Percentiles rank a stretch among this genome's conserved stretches.
Conservation (phyloP, 2,888 invertebrate species). For the Steinernema scapterisci region DNA sequence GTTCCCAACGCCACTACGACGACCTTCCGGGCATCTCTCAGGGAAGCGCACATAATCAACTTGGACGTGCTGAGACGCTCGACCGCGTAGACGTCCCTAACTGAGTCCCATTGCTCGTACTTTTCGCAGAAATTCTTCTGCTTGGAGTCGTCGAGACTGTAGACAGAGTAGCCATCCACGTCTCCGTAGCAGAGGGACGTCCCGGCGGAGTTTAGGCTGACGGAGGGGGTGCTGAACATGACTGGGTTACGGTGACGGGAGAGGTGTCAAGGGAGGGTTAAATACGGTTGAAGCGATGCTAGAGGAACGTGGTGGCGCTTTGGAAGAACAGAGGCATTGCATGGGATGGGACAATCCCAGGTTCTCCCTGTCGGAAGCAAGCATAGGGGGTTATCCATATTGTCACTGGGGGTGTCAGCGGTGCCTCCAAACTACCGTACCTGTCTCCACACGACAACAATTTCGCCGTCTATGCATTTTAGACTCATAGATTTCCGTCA, state of each 20-base stretch:
- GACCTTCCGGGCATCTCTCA: background rate
- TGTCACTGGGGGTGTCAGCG: too few relatives aligned
- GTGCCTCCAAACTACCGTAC: too few relatives aligned
- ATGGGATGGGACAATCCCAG: too few relatives aligned
- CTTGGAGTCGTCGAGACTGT: background rate
- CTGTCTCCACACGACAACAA: too few relatives aligned
- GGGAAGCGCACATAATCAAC: background rate
- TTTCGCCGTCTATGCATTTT: too few relatives aligned
- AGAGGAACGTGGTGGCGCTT: too few relatives aligned
- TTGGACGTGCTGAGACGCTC: background rate
- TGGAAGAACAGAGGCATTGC: too few relatives aligned
- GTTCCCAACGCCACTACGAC: background rate
- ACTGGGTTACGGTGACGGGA: background rate
- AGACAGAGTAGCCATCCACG: background rate
- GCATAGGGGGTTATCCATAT: too few relatives aligned
- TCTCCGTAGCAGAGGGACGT: background rate
- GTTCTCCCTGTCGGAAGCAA: too few relatives aligned
- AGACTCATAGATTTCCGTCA: too few relatives aligned
- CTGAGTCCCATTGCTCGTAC: background rate
- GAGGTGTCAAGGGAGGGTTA: too few relatives aligned
- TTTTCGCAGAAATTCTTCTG: background rate
- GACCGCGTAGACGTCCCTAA: background rate
- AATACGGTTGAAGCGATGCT: too few relatives aligned
- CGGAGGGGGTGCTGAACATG: background rate
- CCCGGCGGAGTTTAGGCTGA: background rate